Evolutionary conservation across 30 jellyfish, hydroid and myxozoan genomes (phyloP).

Genomic region (Rhopilema esculentum): DNA sequence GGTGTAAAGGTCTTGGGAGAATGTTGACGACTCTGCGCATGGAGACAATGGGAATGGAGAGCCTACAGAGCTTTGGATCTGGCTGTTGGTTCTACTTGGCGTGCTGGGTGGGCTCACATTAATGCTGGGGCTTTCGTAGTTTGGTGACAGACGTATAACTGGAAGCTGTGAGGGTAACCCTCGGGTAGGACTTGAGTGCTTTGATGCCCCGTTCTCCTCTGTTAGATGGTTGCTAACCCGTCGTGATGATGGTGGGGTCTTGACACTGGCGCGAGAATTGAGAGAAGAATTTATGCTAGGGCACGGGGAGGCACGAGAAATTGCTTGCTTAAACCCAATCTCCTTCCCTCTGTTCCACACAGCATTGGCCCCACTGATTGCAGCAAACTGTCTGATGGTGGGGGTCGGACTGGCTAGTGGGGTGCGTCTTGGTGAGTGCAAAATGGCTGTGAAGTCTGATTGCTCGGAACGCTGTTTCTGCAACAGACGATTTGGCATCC

Average conservation of each 20-base stretch:
- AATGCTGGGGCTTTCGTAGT: slow-evolving; percentile 80
- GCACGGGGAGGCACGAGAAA: slow-evolving; percentile 56
- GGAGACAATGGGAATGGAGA: slow-evolving; percentile 74
- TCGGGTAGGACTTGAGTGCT: slow-evolving; percentile 60
- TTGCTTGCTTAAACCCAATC: slow-evolving; percentile 18
- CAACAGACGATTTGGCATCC: slow-evolving; percentile 64
- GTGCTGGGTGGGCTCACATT: slow-evolving; percentile 91
- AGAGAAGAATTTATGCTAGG: slow-evolving; percentile 69
- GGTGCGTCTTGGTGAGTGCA: slow-evolving; percentile 70
- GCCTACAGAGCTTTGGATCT: slow-evolving; percentile 68
- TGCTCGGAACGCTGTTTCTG: slow-evolving; percentile 71
- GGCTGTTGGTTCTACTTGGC: slow-evolving; percentile 74
- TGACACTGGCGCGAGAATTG: slow-evolving; percentile 65
- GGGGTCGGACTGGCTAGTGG: slow-evolving; percentile 82
- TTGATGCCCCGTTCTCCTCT: slow-evolving; percentile 34
- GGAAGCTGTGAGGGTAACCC: slow-evolving; percentile 65
- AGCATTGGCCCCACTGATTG: slow-evolving; percentile 28
- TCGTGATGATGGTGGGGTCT: slow-evolving; percentile 54
- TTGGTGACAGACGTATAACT: slow-evolving; percentile 52
- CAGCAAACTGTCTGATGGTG: slow-evolving; percentile 50
- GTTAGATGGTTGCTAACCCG: slow-evolving; percentile 24
- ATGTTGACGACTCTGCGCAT: slow-evolving; percentile 58
- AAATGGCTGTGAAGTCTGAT: slow-evolving; percentile 45
- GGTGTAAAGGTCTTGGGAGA: slow-evolving; percentile 56
- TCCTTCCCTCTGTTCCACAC: slow-evolving; percentile 38